Evolutionary conservation across 2,113 vertebrate species (phyloP).

Genomic region (Podocnemis expansa): DNA sequence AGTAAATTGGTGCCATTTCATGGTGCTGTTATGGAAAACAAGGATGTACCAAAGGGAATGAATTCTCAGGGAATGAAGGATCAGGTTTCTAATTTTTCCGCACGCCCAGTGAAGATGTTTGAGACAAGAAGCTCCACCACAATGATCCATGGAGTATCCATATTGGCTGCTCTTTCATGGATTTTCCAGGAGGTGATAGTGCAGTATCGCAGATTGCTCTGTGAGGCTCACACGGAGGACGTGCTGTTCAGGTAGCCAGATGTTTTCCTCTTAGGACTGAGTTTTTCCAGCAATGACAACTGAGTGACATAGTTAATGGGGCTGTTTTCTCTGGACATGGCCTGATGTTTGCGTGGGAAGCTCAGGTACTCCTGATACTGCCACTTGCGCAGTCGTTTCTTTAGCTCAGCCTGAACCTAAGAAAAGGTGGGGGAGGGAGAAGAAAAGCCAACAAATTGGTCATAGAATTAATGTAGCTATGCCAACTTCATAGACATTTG

Average conservation of each 20-base stretch:
- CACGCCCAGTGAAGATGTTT: rapidly evolving
- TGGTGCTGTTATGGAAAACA: background rate
- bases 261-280: conserved; percentile 63
- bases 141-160: background rate
- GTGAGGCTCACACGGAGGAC: conserved; percentile 45
- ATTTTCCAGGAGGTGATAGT: background rate
- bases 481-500: background rate
- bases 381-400: conserved; percentile 79
- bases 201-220: background rate
- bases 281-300: conserved; percentile 75
- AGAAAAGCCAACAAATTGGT: background rate
- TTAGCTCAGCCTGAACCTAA: conserved; percentile 86
- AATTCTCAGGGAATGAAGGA: background rate
- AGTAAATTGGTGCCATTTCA: background rate
- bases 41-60: background rate
- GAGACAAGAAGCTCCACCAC: background rate
- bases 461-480: background rate
- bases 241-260: conserved; percentile 36
- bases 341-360: conserved; percentile 71
- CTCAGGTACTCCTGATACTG: conserved; percentile 74
- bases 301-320: conserved; percentile 77
- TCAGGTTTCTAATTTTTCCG: background rate
- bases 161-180: rapidly evolving
- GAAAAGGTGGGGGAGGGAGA: background rate
- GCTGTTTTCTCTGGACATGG: conserved; percentile 81